Evolutionary conservation across 1,140 invertebrate genomes (phyloP), one percentile per base, ranked within the genome.

Genomic region (Drosophila persimilis): DNA sequence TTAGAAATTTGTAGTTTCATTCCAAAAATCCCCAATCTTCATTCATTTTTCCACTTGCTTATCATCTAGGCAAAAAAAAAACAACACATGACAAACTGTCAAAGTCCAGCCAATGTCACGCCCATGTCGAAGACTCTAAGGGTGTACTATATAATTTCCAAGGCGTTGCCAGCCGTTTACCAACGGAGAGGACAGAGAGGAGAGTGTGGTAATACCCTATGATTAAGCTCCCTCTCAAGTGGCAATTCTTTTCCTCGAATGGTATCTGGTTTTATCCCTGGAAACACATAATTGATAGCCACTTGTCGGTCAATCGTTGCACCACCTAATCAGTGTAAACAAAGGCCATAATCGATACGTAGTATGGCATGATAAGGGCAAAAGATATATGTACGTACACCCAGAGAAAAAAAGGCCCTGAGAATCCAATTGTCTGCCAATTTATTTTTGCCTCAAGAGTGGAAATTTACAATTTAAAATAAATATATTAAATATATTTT

Each of bases 241-340:
- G 35, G 0, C 35, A 4, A 13, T 13, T 1, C 6, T 45, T 70
- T 69, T 2, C 65, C 7, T 46, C 9, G 44, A 69, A 67, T 35
- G 51, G 51, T 69, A 69, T 70, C 64, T 70, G 56, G 51, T 70
- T 70, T 70, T 70, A 57, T 69, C 52, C 52, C 24, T 29, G 26
- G 52, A 45, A 26, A 48, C 3, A 7, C 8, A 39, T 17, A 24
- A 29, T 55, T 69, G 62, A 55, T 67, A 66, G 48, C 66, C 20
- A 22, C 41, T 9, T 41, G 50, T 47, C 51, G 50, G 44, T 22
- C 53, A 58, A 56, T 48, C 45, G 35, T 39, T 39, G 35, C 35
- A 13, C 35, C 3, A 0, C 4, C 3, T 39, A 39, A 63, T 47
- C 35, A 22, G 26, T 15, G 63, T 69, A 70, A 48, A 45, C 51